Evolutionary conservation across 1,140 invertebrate genomes (phyloP).

Genomic region (Ylistrum balloti): DNA sequence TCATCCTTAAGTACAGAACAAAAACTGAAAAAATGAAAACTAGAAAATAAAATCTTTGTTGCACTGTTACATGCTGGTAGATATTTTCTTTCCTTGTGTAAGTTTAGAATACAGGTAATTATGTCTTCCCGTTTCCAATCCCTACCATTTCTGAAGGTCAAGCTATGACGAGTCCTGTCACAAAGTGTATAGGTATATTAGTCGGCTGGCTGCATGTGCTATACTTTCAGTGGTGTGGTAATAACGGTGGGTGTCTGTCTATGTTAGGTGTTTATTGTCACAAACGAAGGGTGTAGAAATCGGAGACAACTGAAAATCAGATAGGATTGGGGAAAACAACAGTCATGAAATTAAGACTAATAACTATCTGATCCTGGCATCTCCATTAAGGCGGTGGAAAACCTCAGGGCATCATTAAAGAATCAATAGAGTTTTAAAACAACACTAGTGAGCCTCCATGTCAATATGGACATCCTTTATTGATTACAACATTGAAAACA

Average conservation of each 20-base stretch:
- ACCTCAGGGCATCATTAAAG: neutral
- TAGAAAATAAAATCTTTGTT: neutral
- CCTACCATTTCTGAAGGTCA: neutral
- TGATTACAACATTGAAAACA: slow-evolving; percentile 20
- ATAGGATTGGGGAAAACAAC: neutral
- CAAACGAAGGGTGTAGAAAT: neutral
- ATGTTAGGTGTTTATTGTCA: slow-evolving; percentile 6
- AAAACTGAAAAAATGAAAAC: neutral
- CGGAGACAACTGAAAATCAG: neutral
- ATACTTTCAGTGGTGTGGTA: neutral
- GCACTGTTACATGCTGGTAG: neutral
- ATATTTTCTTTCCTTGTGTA: neutral
- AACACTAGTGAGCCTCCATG: neutral
- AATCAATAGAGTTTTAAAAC: slow-evolving; percentile 19
- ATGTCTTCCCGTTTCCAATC: neutral
- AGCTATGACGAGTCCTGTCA: neutral
- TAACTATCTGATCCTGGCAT: slow-evolving; percentile 31
- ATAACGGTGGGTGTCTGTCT: neutral
- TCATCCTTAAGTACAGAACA: neutral
- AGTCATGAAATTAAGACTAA: neutral
- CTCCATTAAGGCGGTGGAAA: neutral
- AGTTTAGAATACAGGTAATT: neutral
- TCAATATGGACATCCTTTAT: neutral
- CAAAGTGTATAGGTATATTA: neutral
- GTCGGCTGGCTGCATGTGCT: neutral